Conservation (phyloP, 2,113 vertebrate genomes). For the Platichthys stellatus region DNA sequence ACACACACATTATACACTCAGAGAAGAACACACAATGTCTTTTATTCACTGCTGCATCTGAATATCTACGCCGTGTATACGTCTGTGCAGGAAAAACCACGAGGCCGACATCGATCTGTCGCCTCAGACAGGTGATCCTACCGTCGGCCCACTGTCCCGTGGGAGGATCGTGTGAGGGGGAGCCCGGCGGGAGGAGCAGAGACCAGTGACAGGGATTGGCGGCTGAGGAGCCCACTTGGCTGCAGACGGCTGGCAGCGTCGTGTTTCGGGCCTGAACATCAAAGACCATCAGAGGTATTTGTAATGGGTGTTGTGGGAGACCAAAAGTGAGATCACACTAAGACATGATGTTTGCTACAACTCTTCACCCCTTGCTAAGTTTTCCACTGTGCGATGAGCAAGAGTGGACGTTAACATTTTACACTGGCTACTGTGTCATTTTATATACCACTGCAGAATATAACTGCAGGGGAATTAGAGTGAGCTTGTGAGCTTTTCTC, state of each 20-base stretch:
- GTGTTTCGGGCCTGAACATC: conserved; percentile 62
- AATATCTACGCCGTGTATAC: neutral
- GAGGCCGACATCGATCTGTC: too few species aligned
- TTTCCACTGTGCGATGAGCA: too few species aligned
- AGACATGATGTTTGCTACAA: neutral
- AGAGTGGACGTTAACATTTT: too few species aligned
- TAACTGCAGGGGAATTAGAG: neutral
- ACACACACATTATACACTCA: neutral
- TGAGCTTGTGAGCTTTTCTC: neutral
- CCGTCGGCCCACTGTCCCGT: neutral
- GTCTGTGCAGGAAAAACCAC: too few species aligned
- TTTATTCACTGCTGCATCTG: neutral
- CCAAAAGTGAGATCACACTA: conserved; percentile 21
- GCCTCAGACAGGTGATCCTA: too few species aligned
- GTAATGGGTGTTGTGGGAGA: conserved; percentile 32
- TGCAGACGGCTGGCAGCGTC: conserved; percentile 52
- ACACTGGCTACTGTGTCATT: neutral
- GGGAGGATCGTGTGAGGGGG: conserved; percentile 35
- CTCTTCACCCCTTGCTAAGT: neutral
- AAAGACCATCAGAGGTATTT: conserved; percentile 55
- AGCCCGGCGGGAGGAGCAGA: conserved; percentile 3
- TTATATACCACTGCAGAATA: neutral
- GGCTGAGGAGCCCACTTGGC: conserved; percentile 56
- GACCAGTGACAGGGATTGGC: conserved; percentile 21
- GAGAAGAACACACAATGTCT: neutral